Conservation (phyloP, 1,140 invertebrate genomes). For the Manduca sexta region DNA sequence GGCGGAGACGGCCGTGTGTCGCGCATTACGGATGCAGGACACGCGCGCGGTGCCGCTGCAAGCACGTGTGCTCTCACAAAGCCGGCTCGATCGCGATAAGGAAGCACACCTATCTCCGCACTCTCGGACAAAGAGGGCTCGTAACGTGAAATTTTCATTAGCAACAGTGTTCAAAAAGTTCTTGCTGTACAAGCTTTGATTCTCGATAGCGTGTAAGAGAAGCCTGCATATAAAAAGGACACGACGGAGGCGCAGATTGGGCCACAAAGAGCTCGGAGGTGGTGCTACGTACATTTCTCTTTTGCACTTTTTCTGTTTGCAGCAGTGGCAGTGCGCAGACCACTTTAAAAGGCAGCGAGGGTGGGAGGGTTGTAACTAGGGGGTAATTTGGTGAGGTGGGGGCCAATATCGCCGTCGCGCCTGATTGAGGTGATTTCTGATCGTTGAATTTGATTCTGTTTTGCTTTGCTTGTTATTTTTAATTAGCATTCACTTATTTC, state of each 20-base stretch:
- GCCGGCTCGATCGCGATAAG: constrained; percentile 56
- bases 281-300: constrained; percentile 55
- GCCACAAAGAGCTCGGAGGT: constrained; percentile 70
- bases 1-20: constrained; percentile 21
- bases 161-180: constrained; percentile 60
- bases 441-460: constrained; percentile 57
- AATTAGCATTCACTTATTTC: constrained; percentile 27
- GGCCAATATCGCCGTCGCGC: constrained; percentile 65
- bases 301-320: constrained; percentile 70
- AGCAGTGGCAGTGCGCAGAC: constrained; percentile 67
- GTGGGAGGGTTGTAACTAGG: constrained; percentile 64
- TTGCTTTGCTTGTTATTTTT: constrained; percentile 37
- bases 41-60: constrained; percentile 43
- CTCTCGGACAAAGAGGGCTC: constrained; percentile 52
- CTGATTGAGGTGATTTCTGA: constrained; percentile 68
- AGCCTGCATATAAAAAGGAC: constrained; percentile 64
- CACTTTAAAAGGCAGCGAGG: constrained; percentile 69
- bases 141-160: constrained; percentile 70
- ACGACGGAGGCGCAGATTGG: constrained; percentile 66
- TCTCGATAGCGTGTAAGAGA: constrained; percentile 67
- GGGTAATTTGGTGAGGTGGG: constrained; percentile 69
- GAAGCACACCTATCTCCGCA: constrained; percentile 46
- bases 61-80: constrained; percentile 47
- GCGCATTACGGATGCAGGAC: constrained; percentile 55
- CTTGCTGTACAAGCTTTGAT: constrained; percentile 60